Base-by-base conservation (phyloP, 2,113 vertebrate genomes). In the Macheiramphus alcinus region DNA sequence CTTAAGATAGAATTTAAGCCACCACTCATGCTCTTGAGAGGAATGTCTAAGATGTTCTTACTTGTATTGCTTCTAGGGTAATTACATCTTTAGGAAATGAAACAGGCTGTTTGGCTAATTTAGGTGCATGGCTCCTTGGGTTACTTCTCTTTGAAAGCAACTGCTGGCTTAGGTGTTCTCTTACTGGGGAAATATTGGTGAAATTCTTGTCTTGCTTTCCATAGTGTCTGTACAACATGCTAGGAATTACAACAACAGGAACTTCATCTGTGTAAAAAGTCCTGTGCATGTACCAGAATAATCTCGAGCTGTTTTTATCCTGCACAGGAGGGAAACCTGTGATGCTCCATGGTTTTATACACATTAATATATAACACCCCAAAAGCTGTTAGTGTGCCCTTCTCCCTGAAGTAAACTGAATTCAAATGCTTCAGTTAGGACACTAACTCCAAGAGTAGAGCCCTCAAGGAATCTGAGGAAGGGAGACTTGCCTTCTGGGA, bases 401-500 rank as follows among this genome's bases (percentile, higher is more conserved):
- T 65, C 15, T 67, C 22, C 43, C 50, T 65, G 19, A 71, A 66
- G 17, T 40, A 43, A 93, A 58, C 19, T 13, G 15, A 80, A 11
- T 23, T 76, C 9, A 71, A 61, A 62, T 45, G 12, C 40, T 72
- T 63, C 67, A 66, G 2, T 78, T 66, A 31, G 31, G 59, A 58
- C 25, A 32, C 8, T 8, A 66, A 58, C 52, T 80, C 15, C 38
- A 78, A 6, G 55, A 74, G 42, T 0, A 11, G 50, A 89, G 76
- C 55, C 91, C 89, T 86, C 13, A 27, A 66, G 65, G 80, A 22
- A 11, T 38, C 12, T 16, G 88, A 85, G 42, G 38, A 27, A 85
- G 81, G 43, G 12, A 79, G n/a, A n/a, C 19, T 48, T 92, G 47
- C 80, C 34, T 79, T 47, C 66, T 96, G 76, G 93, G 86, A 91